These are phyloP conservation scores for Julus scandinavius DNA, from an alignment of 2,888 invertebrate species.

Conservation along the genomic window DNA sequence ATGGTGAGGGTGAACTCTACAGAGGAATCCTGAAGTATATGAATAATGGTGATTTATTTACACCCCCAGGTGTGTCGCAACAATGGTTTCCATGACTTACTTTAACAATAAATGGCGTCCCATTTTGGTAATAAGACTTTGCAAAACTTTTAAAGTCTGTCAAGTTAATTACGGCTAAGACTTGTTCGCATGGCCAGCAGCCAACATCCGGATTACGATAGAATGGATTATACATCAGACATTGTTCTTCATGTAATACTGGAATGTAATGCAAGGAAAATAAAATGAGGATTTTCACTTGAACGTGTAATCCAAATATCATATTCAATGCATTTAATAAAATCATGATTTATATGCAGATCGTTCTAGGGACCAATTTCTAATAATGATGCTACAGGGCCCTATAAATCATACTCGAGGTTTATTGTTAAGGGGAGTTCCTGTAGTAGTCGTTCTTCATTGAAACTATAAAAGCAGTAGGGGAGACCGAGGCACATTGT, in stretches of 20 bases:
- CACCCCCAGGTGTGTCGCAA: not conserved
- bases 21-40: slow-evolving; percentile 11
- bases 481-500: no score
- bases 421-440: no score
- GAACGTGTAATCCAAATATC: no score
- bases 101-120: slow-evolving; percentile 71
- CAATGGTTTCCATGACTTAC: slow-evolving; percentile 62
- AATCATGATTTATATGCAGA: no score
- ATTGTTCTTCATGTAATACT: slow-evolving; percentile 86
- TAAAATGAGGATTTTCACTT: not conserved
- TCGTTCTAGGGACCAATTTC: no score
- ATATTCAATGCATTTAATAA: no score
- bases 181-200: slow-evolving; percentile 83
- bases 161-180: slow-evolving; percentile 76
- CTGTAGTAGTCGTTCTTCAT: no score
- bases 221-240: slow-evolving; percentile 84
- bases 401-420: no score
- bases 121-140: slow-evolving; percentile 69
- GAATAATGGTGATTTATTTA: not conserved
- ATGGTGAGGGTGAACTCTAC: not conserved
- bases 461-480: no score
- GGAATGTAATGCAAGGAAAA: slow-evolving; percentile 63
- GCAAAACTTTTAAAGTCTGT: slow-evolving; percentile 71
- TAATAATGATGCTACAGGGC: no score
- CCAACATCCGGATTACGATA: slow-evolving; percentile 84